phyloP scores from a whole-genome alignment of 2,797 vertebrate genomes.

The Alca torda region DNA sequence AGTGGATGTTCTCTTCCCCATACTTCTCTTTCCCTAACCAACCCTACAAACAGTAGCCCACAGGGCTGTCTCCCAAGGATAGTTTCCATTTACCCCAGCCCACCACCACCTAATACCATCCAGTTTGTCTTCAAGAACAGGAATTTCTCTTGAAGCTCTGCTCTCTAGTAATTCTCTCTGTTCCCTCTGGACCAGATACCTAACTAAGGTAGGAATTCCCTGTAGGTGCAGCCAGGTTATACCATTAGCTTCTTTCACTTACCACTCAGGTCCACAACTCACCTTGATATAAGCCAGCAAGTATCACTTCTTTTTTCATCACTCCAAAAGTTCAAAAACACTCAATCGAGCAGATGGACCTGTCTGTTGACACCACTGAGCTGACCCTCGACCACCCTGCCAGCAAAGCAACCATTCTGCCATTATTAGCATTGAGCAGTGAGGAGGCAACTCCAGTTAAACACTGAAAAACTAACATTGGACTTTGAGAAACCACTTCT shows the following conservation, averaged over 20 bases:
- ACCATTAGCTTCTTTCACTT: background rate
- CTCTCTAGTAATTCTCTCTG: background rate
- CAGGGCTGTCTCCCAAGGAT: background rate
- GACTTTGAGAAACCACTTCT: conserved; percentile 62
- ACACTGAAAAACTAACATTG: conserved; percentile 67
- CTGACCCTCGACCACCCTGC: background rate
- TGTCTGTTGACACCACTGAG: background rate
- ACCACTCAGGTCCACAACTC: background rate
- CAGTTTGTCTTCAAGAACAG: background rate
- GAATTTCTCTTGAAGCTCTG: background rate
- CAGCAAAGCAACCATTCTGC: background rate
- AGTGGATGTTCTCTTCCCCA: background rate
- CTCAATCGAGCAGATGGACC: background rate
- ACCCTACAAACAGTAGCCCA: background rate
- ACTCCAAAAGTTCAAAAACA: background rate
- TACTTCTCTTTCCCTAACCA: background rate
- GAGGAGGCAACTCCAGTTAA: conserved; percentile 38
- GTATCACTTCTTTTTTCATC: background rate
- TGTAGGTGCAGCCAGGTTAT: background rate
- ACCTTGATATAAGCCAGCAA: background rate
- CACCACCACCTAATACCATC: background rate
- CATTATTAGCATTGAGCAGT: conserved; percentile 39
- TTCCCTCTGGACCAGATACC: background rate
- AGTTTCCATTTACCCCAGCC: background rate
- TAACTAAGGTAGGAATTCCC: background rate